Evolutionary conservation across 2,797 vertebrate genomes (phyloP), one percentile per base, ranked within the genome.

Genomic region (Miichthys miiuy): DNA sequence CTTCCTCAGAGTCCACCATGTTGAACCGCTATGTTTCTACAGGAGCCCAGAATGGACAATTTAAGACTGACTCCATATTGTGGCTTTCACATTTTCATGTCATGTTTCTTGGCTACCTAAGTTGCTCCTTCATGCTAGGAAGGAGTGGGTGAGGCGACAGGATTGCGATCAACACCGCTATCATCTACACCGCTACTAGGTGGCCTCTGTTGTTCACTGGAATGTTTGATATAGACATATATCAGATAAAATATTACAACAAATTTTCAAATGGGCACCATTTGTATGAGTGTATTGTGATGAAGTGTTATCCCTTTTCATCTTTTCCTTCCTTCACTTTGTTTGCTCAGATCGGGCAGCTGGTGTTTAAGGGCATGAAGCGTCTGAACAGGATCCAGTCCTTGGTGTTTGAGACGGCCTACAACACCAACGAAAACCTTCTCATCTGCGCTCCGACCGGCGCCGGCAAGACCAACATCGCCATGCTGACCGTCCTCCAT

Each of bases 341-440:
- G 6, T 41, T 61, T 51, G 1, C 89, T 65, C 89, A 99, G 98
- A 94, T 99, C 64, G 98, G 97, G 6, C 97, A 99, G 86, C 91
- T 99, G 90, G 98, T 97, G 82, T 99, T 99, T 89, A 97, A 98
- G 93, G 97, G 98, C 69, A 96, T 98, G 96, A 97, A 96, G 87
- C 94, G 93, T 77, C 95, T 99, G 68, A 99, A 99, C 87, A 93
- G 98, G 83, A 99, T 99, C 86, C 98, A 99, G 80, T 99, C 98
- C 7, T 94, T 99, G 74, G 98, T 99, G 71, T 99, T 99, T 1
- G 98, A 99, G 90, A 99, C 98, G 0, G 98, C 98, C 74, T 99
- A 99, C 91, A 98, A 97, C 87, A 99, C 98, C 79, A 99, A 99
- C 1, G 98, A 99, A 88, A 99, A 99, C 90, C 96, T 99, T 91